These are phyloP conservation scores for Odontesthes bonariensis DNA, from an alignment of 2,113 vertebrate species.

Conservation along the genomic window DNA sequence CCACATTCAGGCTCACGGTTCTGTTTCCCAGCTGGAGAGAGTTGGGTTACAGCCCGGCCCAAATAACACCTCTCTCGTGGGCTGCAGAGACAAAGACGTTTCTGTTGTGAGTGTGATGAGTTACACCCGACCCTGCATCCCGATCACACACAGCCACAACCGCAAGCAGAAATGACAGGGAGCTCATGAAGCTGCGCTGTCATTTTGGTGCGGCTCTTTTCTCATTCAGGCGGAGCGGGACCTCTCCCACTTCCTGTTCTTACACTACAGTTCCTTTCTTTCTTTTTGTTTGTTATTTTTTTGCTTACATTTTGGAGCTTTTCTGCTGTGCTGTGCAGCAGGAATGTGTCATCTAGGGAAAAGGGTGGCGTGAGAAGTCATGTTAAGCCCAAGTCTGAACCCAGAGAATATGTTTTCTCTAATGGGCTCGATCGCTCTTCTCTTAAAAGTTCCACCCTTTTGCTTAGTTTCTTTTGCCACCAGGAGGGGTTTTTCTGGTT, in stretches of 20 bases:
- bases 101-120: conserved; percentile 60
- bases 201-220: conserved; percentile 38
- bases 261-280: conserved; percentile 16
- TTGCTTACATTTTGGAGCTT: background rate
- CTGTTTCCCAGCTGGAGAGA: conserved; percentile 53
- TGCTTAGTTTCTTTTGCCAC: background rate
- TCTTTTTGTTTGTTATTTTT: background rate
- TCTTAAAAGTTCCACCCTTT: conserved; percentile 18
- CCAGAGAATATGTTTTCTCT: conserved; percentile 4
- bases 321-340: background rate
- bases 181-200: conserved; percentile 19
- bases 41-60: conserved; percentile 54
- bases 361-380: background rate
- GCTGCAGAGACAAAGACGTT: conserved; percentile 62
- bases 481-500: background rate
- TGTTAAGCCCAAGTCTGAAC: background rate
- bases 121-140: conserved; percentile 40
- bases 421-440: conserved; percentile 39
- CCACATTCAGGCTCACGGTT: conserved; percentile 15
- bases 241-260: conserved; percentile 42
- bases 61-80: conserved; percentile 60
- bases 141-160: conserved; percentile 12
- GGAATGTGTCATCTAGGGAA: background rate
- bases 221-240: conserved; percentile 21
- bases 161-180: conserved; percentile 54